These are phyloP conservation scores for Saccostrea glomerata DNA, from an alignment of 1,140 invertebrate species.

Conservation along the genomic window DNA sequence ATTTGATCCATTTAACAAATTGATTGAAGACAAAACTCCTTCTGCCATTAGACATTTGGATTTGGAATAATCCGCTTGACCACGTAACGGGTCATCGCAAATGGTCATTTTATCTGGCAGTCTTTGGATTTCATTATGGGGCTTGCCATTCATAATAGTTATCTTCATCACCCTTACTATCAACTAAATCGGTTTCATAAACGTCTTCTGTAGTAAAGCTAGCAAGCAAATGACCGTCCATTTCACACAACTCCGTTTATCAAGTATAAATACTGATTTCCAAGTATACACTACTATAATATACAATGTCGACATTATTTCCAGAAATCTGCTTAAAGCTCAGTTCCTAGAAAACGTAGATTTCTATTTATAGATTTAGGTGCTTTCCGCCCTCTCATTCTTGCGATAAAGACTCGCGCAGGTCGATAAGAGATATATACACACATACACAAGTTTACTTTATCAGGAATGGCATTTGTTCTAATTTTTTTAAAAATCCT, in stretches of 20 bases:
- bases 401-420: too few species aligned
- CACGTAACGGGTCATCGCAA: background rate
- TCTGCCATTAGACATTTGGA: constrained; percentile 4
- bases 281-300: background rate
- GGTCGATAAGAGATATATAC: too few species aligned
- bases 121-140: background rate
- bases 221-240: background rate
- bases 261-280: background rate
- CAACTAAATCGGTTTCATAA: background rate
- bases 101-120: background rate
- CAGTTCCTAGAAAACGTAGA: constrained; percentile 3
- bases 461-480: too few species aligned
- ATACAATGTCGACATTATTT: background rate
- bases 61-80: background rate
- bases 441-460: too few species aligned
- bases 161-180: constrained; percentile 17
- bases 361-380: too few species aligned
- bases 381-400: too few species aligned
- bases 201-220: background rate
- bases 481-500: too few species aligned
- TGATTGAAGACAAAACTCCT: background rate
- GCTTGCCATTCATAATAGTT: constrained; percentile 25
- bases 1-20: background rate
- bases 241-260: background rate
- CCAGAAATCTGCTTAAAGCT: background rate